phyloP scores from a whole-genome alignment of 2,113 vertebrate species.

The Crotophaga sulcirostris region DNA sequence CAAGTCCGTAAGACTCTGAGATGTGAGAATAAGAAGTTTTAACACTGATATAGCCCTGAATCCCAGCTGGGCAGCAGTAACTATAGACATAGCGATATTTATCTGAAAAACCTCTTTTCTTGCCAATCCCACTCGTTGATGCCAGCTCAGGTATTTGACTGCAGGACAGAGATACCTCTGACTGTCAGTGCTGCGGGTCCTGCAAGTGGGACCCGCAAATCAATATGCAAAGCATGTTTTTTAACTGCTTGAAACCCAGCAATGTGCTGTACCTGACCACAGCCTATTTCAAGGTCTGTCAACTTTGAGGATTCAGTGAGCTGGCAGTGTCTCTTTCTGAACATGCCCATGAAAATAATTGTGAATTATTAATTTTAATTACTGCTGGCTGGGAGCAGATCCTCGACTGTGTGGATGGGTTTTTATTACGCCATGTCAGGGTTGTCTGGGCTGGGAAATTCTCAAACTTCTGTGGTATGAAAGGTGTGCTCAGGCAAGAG shows the following conservation, averaged over 20 bases:
- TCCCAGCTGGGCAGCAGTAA: background rate
- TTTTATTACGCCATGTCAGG: background rate
- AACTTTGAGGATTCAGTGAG: conserved; percentile 24
- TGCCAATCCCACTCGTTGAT: rapidly evolving
- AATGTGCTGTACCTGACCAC: background rate
- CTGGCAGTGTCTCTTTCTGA: conserved; percentile 13
- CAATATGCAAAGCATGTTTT: conserved; percentile 39
- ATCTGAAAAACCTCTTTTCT: background rate
- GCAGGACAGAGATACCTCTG: background rate
- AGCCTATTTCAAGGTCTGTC: conserved; percentile 68
- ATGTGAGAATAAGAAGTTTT: background rate
- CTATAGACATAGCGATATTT: background rate
- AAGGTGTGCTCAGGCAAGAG: background rate
- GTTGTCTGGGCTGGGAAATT: background rate
- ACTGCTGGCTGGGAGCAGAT: conserved; percentile 27
- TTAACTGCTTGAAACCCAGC: conserved; percentile 50
- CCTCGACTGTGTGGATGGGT: background rate
- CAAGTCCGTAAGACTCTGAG: background rate
- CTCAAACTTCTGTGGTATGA: background rate
- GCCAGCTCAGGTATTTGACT: background rate
- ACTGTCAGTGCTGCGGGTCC: rapidly evolving
- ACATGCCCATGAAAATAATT: conserved; percentile 52
- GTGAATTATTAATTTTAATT: conserved; percentile 67
- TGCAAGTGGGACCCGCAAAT: background rate
- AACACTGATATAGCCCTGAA: background rate